Conservation (phyloP, 2,797 vertebrate species). For the Thunnus albacares region DNA sequence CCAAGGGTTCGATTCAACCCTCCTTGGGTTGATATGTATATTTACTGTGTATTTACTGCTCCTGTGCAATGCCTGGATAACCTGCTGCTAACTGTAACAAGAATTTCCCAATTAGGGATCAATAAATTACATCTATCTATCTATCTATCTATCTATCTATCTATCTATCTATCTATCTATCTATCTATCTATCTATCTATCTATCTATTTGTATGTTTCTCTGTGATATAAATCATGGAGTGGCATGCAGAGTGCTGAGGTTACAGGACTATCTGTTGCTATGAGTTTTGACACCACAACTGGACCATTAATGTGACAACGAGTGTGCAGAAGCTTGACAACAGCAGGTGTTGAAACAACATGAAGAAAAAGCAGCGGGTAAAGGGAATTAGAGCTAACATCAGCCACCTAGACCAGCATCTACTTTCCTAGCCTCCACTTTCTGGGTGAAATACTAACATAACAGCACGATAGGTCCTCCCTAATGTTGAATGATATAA, state of each 20-base stretch:
- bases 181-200: too few relatives aligned
- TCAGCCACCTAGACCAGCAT: not conserved
- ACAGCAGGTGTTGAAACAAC: slow-evolving; percentile 7
- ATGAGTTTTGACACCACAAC: not conserved
- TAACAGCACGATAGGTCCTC: not conserved
- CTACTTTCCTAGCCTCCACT: not conserved
- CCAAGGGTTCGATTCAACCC: too few relatives aligned
- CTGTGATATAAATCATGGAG: not conserved
- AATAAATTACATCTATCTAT: too few relatives aligned
- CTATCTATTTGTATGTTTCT: too few relatives aligned
- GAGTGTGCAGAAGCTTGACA: not conserved
- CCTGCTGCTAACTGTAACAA: too few relatives aligned
- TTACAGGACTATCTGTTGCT: not conserved
- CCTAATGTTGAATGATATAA: not conserved
- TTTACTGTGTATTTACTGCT: too few relatives aligned
- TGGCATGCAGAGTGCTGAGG: not conserved
- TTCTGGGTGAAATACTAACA: slow-evolving; percentile 1
- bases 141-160: too few relatives aligned
- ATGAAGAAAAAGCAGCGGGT: not conserved
- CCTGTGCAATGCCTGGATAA: too few relatives aligned
- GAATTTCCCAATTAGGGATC: too few relatives aligned
- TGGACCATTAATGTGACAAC: not conserved
- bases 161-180: too few relatives aligned
- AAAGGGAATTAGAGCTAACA: too few relatives aligned
- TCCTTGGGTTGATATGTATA: too few relatives aligned